These are phyloP conservation scores for Cantharis rufa DNA, from an alignment of 2,888 invertebrate genomes.

Conservation along the genomic window DNA sequence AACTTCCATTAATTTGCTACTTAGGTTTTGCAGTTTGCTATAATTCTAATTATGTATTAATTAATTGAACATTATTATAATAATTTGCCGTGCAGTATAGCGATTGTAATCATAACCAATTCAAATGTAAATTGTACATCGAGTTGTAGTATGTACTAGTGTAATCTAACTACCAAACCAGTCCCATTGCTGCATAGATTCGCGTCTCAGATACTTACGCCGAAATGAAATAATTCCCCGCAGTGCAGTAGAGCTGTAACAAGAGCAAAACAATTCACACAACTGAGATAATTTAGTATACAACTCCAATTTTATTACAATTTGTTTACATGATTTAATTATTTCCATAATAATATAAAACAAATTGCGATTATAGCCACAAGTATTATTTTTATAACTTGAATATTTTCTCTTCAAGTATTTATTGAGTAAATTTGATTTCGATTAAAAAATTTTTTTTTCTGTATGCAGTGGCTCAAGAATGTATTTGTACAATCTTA, in stretches of 20 bases:
- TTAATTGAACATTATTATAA: conserved; percentile 13
- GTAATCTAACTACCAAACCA: conserved; percentile 16
- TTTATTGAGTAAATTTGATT: too few relatives aligned
- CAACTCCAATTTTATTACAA: conserved; percentile 23
- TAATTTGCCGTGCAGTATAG: conserved; percentile 13
- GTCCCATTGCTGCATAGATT: conserved; percentile 21
- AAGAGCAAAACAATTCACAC: conserved; percentile 27
- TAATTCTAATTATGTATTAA: conserved; percentile 4
- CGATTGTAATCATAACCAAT: conserved; percentile 25
- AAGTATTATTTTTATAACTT: background rate
- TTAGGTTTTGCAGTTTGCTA: background rate
- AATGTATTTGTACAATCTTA: too few relatives aligned
- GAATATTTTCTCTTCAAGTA: background rate
- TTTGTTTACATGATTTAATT: conserved; percentile 25
- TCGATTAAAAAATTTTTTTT: too few relatives aligned
- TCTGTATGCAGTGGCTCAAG: too few relatives aligned
- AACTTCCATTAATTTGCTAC: background rate
- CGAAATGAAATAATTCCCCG: conserved; percentile 31
- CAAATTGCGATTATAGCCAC: background rate
- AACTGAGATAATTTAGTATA: conserved; percentile 30
- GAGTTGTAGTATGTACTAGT: conserved; percentile 9
- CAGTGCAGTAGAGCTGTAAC: conserved; percentile 24
- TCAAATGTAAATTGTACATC: conserved; percentile 27
- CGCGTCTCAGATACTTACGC: conserved; percentile 21
- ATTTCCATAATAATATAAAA: conserved; percentile 1